Percentiles rank a stretch among this genome's conserved stretches.
Conservation (phyloP, 2,113 vertebrate species). For the Hirundichthys speculiger region DNA sequence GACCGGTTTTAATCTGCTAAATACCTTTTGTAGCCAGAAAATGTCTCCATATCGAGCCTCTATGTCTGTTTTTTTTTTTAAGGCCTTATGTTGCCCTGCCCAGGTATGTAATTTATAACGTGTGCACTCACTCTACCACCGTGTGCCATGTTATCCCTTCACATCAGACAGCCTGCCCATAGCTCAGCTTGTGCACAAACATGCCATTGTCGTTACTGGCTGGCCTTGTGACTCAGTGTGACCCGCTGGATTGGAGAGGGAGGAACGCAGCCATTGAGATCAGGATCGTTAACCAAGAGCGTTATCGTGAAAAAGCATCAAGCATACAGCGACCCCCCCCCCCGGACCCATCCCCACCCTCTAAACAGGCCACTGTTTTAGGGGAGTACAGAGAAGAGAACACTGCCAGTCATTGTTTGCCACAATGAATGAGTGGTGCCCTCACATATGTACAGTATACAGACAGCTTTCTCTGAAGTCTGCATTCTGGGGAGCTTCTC, state of each 20-base stretch:
- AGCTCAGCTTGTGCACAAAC: slow-evolving; percentile 68
- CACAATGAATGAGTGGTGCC: slow-evolving; percentile 65
- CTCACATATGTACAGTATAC: slow-evolving; percentile 54
- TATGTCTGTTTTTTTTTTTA: too few species aligned
- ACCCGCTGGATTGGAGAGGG: slow-evolving; percentile 62
- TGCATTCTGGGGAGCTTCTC: slow-evolving; percentile 14
- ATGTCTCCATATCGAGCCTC: too few species aligned
- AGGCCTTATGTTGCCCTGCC: too few species aligned
- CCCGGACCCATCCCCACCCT: slow-evolving; percentile 36
- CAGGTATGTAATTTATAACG: neutral
- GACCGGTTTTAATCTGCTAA: slow-evolving; percentile 9
- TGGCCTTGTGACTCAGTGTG: slow-evolving; percentile 80
- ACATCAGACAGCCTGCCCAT: slow-evolving; percentile 51
- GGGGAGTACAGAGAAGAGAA: slow-evolving; percentile 54
- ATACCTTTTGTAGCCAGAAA: neutral
- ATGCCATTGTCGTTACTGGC: slow-evolving; percentile 74
- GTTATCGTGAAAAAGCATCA: slow-evolving; percentile 70
- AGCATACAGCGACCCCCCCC: slow-evolving; percentile 52
- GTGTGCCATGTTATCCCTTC: slow-evolving; percentile 67
- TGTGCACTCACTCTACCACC: slow-evolving; percentile 41
- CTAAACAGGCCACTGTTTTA: slow-evolving; percentile 67
- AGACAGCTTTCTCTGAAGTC: slow-evolving; percentile 55
- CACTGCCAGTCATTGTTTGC: slow-evolving; percentile 76
- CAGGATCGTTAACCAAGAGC: slow-evolving; percentile 62
- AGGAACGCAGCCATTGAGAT: slow-evolving; percentile 59